Conservation (phyloP, 2,113 vertebrate genomes). For the Ramphastos sulfuratus region DNA sequence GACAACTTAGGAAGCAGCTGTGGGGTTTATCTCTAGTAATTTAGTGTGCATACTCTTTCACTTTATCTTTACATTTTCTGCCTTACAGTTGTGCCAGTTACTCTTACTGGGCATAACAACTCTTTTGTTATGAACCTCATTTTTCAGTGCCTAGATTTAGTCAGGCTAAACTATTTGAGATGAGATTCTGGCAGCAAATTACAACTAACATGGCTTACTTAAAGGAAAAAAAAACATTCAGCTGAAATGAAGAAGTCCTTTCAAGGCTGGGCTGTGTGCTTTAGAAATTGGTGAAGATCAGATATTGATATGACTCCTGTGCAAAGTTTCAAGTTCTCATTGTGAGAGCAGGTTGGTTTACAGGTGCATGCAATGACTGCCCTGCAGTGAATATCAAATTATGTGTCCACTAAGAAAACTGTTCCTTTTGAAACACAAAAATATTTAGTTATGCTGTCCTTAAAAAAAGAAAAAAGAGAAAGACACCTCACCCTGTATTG, state of each 20-base stretch:
- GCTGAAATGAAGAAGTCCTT: not conserved
- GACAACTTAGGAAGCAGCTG: not conserved
- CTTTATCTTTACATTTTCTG: not conserved
- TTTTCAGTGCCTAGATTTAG: not conserved
- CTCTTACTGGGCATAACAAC: not conserved
- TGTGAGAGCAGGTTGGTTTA: not conserved
- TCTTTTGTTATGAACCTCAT: not conserved
- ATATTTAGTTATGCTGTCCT: not conserved
- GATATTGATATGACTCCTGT: not conserved
- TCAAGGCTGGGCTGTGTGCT: not conserved
- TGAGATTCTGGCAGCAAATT: not conserved
- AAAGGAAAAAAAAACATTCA: not conserved
- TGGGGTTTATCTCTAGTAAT: not conserved
- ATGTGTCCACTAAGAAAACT: not conserved
- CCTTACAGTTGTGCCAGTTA: not conserved
- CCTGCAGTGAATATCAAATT: not conserved
- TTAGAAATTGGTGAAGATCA: not conserved
- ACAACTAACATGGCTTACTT: not conserved
- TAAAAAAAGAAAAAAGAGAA: not conserved
- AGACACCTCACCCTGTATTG: not conserved
- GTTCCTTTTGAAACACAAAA: not conserved
- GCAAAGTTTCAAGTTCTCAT: not conserved
- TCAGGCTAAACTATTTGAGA: too few species aligned
- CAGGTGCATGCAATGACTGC: not conserved
- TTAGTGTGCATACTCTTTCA: not conserved